Base-by-base conservation (phyloP, 1,140 invertebrate species). In the Atta cephalotes region DNA sequence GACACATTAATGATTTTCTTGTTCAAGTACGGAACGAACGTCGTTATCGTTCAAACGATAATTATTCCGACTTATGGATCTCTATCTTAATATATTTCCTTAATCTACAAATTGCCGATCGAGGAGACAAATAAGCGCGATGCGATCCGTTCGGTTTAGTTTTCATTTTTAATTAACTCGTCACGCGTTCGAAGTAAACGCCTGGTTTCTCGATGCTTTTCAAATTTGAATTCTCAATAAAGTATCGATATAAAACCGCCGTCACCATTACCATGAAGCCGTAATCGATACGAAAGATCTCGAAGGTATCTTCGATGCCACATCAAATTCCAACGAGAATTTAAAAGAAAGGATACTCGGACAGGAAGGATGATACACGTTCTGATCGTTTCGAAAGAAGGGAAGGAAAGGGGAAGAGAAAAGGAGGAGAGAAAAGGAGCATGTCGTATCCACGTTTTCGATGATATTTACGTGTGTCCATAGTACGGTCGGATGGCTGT, bases 401-500 rank as follows among this genome's bases (percentile, higher is more conserved):
- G 35, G 21, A 53, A 25, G 12, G 49, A 18, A 9, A 16, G 51
- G 10, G 25, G 9, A 7, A 4, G 14, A n/a, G 58, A 18, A 0
- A 3, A 28, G 28, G 9, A 49, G 58, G 39, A 1, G 9, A 2
- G 21, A n/a, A 45, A 18, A 39, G 68, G 3, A n/a, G 21, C 74
- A 35, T 49, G 74, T 60, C 65, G 58, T 70, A 88, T 89, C 85
- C 88, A 90, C 63, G 85, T 87, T 90, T 89, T 81, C 39, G n/a
- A 66, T n/a, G 88, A 90, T 90, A 90, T 90, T 90, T 90, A 90
- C 89, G 88, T 88, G 89, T 77, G 65, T 45, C 72, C 76, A 62
- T 58, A 56, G n/a, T 58, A 85, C 77, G 68, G 85, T 63, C 62
- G 85, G 87, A 89, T 88, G 68, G 71, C 89, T 90, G 89, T 90